phyloP scores from a whole-genome alignment of 1,140 invertebrate genomes.

The Bombus superbus region DNA sequence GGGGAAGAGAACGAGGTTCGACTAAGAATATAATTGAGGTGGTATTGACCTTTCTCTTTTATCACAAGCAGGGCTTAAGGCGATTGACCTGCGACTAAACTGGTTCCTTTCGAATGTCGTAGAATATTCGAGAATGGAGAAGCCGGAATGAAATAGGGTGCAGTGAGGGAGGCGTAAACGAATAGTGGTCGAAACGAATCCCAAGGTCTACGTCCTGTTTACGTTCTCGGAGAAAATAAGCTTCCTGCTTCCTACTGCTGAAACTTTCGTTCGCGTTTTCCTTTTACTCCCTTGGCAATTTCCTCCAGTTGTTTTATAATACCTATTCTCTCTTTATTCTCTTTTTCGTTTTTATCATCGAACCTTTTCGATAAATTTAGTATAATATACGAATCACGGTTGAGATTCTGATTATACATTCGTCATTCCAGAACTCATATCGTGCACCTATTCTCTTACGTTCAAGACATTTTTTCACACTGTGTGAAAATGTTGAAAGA shows the following conservation, averaged over 20 bases:
- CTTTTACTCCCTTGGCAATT: background rate
- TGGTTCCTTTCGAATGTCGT: background rate
- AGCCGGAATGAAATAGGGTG: background rate
- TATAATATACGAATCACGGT: background rate
- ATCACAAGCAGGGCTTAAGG: background rate
- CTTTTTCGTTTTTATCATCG: background rate
- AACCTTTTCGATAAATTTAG: background rate
- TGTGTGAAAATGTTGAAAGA: too few species aligned
- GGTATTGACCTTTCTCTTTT: background rate
- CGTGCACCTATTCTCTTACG: too few species aligned
- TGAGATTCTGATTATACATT: background rate
- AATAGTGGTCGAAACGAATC: background rate
- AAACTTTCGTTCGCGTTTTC: background rate
- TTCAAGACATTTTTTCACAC: too few species aligned
- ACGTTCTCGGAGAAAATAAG: background rate
- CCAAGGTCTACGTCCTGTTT: background rate
- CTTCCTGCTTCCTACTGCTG: background rate
- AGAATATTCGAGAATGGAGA: background rate
- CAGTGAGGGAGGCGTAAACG: background rate
- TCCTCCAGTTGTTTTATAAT: background rate
- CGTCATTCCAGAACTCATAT: background rate
- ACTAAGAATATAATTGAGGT: background rate
- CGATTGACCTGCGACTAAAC: background rate
- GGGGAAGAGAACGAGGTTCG: background rate
- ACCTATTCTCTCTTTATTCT: background rate